Percentiles rank a stretch among this genome's conserved stretches.
Evolutionary conservation across 1,140 invertebrate species (phyloP).

Genomic region (Lanistes nyassanus): DNA sequence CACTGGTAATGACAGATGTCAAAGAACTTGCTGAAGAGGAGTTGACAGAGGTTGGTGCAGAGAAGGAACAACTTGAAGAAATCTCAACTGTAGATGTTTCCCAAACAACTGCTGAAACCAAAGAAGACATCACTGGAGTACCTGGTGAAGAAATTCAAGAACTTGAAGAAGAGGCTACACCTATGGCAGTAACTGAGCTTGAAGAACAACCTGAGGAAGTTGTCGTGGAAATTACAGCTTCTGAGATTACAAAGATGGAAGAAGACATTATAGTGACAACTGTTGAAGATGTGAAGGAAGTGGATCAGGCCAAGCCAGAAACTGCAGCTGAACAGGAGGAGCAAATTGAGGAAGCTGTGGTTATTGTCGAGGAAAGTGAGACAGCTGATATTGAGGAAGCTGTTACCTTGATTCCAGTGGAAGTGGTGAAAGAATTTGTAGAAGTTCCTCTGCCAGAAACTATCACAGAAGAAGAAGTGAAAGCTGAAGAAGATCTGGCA

Average conservation of each 20-base stretch:
- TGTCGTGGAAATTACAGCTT: constrained; percentile 17
- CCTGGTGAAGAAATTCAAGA: neutral
- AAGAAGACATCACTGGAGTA: neutral
- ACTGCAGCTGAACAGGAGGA: too few relatives aligned
- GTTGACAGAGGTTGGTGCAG: neutral
- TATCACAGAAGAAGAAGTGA: constrained; percentile 8
- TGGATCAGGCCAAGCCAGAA: neutral
- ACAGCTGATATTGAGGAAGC: neutral
- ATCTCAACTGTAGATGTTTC: constrained; percentile 31
- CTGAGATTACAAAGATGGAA: neutral
- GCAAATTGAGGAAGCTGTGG: constrained; percentile 11
- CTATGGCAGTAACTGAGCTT: neutral
- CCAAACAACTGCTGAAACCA: neutral
- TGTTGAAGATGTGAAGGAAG: constrained; percentile 12
- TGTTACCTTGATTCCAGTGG: neutral
- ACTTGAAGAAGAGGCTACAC: neutral
- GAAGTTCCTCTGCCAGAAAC: constrained; percentile 12
- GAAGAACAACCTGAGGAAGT: constrained; percentile 13
- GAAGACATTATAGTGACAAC: neutral
- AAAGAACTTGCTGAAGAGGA: constrained; percentile 12
- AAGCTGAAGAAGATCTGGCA: neutral
- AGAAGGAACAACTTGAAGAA: constrained; percentile 22
- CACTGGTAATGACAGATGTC: neutral
- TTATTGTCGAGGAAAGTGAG: constrained; percentile 12
- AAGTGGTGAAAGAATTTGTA: neutral